Base-by-base conservation (phyloP, 2,113 vertebrate genomes). In the Neoarius graeffei region DNA sequence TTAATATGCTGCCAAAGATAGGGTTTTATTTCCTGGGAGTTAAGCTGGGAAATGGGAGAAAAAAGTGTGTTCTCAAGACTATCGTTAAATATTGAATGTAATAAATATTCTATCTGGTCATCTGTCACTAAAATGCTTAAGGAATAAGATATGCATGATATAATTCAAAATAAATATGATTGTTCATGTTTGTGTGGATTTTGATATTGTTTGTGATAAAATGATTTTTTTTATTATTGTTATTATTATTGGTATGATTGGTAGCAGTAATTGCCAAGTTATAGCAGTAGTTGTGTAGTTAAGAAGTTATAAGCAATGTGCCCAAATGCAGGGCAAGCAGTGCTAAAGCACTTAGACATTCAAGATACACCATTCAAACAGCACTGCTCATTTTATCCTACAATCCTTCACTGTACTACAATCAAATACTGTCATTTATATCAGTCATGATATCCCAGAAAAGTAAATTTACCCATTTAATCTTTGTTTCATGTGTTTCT, bases 131-230 rank as follows among this genome's bases (percentile, higher is more conserved):
- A 86, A 42, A 50, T 23, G 7, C 42, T 79, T 15, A 10, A 81
- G 59, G 42, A 86, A 35, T 81, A 27, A 81, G 8, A 60, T 85
- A 69, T 69, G 13, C 54, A 79, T 59, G 62, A 81, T 20, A 42
- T 86, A 59, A 86, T n/a, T 27, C 54, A 9, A 86, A 86, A 69
- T 69, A 69, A 81, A 86, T 81, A 54, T 13, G 52, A 56, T 56
- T 81, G 25, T 71, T 69, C 9, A 35, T 80, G 54, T 25, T 56
- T 57, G 9, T 80, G 48, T 86, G 71, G 56, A 62, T 10, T 50
- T 57, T 42, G 11, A 25, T 23, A 59, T 5, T 57, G 50, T 25
- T 64, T 35, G 52, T 57, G 57, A 84, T 56, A 30, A 52, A 30
- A 56, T 17, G 0, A 27, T 52, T 20, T 52, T 50, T 66, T 8